phyloP scores from a whole-genome alignment of 1,140 invertebrate species.

The Harpegnathos saltator region DNA sequence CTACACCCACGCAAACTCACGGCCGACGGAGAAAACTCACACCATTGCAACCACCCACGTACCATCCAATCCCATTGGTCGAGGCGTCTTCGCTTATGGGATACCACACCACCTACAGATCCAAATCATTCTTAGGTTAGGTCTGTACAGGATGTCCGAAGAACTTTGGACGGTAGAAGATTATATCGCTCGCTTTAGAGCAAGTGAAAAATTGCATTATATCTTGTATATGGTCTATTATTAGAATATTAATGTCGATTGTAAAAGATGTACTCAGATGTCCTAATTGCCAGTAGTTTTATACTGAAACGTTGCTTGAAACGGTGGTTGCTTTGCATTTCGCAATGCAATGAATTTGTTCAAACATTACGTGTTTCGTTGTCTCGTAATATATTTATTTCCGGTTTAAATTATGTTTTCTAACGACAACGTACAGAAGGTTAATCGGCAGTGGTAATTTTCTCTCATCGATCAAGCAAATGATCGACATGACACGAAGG shows the following conservation, averaged over 20 bases:
- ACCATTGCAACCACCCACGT: conserved; percentile 79
- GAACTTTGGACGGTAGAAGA: conserved; percentile 24
- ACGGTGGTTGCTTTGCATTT: background rate
- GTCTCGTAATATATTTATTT: background rate
- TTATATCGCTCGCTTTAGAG: conserved; percentile 3
- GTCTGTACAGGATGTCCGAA: conserved; percentile 48
- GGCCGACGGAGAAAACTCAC: conserved; percentile 71
- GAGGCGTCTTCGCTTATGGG: conserved; percentile 63
- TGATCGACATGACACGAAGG: background rate
- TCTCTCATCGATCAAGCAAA: background rate
- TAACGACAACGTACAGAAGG: background rate
- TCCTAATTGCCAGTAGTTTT: background rate
- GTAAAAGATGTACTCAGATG: background rate
- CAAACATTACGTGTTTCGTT: background rate
- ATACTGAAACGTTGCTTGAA: background rate
- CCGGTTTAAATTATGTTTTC: background rate
- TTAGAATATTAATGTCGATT: background rate
- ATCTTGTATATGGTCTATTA: background rate
- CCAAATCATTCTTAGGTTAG: conserved; percentile 63
- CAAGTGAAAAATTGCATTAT: conserved; percentile 4
- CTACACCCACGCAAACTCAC: conserved; percentile 78
- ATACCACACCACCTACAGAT: conserved; percentile 76
- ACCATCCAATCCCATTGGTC: conserved; percentile 76
- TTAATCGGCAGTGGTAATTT: background rate
- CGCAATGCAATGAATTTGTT: background rate